phyloP scores from a whole-genome alignment of 2,888 invertebrate species.

The Hydraecia micacea region DNA sequence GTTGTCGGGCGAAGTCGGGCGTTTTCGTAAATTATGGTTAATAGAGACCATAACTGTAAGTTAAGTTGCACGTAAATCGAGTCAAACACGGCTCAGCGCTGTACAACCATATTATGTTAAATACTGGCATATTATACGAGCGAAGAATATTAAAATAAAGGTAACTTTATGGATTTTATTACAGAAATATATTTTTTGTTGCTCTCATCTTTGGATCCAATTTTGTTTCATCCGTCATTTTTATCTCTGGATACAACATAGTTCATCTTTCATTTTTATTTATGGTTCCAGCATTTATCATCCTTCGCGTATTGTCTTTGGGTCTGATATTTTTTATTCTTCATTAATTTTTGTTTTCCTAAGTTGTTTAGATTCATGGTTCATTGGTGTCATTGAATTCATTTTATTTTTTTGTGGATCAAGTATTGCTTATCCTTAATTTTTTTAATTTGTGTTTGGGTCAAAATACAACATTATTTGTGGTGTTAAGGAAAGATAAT shows the following conservation, averaged over 20 bases:
- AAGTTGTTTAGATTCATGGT: not conserved
- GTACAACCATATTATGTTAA: conserved; percentile 66
- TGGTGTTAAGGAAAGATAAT: not conserved
- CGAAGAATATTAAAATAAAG: conserved; percentile 64
- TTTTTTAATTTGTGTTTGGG: not conserved
- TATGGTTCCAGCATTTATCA: not conserved
- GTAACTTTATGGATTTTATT: conserved; percentile 61
- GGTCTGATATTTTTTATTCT: not conserved
- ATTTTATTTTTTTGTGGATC: not conserved
- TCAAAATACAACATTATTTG: conserved; percentile 1
- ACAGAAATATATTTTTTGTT: conserved; percentile 8
- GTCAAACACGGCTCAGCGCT: conserved; percentile 56
- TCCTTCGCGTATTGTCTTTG: not conserved
- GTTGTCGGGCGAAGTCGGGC: conserved; percentile 66
- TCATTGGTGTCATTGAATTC: not conserved
- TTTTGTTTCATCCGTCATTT: conserved; percentile 20
- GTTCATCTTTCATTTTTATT: conserved; percentile 10
- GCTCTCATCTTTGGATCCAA: conserved; percentile 19
- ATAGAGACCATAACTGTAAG: conserved; percentile 76
- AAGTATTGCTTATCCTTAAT: not conserved
- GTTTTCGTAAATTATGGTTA: conserved; percentile 80
- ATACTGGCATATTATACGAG: conserved; percentile 63
- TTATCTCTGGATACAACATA: not conserved
- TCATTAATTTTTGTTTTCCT: not conserved
- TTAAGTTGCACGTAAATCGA: conserved; percentile 66